Evolutionary conservation across 2,797 vertebrate species (phyloP).

Genomic region (Pterois miles): DNA sequence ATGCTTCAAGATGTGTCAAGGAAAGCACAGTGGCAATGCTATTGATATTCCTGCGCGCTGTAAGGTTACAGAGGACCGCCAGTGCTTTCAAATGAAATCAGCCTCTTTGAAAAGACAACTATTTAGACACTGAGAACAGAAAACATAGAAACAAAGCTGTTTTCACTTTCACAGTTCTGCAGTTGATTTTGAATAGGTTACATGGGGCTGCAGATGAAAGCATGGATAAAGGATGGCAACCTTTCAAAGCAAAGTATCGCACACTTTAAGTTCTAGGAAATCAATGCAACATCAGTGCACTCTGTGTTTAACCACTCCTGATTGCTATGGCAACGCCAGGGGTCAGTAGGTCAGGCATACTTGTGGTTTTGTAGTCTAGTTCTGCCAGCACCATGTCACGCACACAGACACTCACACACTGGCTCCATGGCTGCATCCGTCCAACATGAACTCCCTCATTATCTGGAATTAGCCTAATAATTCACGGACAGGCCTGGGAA

Average conservation of each 20-base stretch:
- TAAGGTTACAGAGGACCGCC: conserved; percentile 41
- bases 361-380: conserved; percentile 32
- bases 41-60: conserved; percentile 52
- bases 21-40: conserved; percentile 54
- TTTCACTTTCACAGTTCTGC: conserved; percentile 29
- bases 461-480: conserved; percentile 57
- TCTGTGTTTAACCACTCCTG: conserved; percentile 30
- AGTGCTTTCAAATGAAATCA: conserved; percentile 39
- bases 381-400: conserved; percentile 28
- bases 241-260: conserved; percentile 24
- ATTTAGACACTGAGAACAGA: conserved; percentile 33
- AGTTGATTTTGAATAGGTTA: conserved; percentile 25
- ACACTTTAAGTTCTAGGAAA: conserved; percentile 34
- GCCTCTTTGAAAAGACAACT: conserved; percentile 41
- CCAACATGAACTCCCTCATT: conserved; percentile 36
- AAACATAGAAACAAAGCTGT: conserved; percentile 33
- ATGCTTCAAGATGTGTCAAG: conserved; percentile 64
- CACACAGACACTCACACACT: background rate
- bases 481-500: conserved; percentile 36
- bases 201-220: conserved; percentile 35
- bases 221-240: conserved; percentile 8
- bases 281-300: conserved; percentile 25
- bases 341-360: conserved; percentile 52
- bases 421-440: conserved; percentile 8
- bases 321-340: conserved; percentile 32